Evolutionary conservation across 2,113 vertebrate species (phyloP).

Genomic region (Lates calcarifer): DNA sequence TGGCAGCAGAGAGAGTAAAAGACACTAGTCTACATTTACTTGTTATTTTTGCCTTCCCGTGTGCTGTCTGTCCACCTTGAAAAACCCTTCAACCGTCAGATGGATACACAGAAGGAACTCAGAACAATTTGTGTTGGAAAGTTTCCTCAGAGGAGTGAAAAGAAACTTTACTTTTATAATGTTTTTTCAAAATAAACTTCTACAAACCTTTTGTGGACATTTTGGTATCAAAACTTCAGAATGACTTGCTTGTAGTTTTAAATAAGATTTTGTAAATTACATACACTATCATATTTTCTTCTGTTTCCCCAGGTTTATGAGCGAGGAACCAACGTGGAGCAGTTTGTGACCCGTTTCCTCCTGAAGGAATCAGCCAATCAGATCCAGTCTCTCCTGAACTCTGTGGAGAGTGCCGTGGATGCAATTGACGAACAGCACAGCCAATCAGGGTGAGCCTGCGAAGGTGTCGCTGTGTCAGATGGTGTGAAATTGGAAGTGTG

Average conservation of each 20-base stretch:
- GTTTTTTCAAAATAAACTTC: not conserved
- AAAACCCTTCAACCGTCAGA: constrained; percentile 32
- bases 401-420: constrained; percentile 96
- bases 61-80: constrained; percentile 29
- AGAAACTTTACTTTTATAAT: not conserved
- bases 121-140: constrained; percentile 1
- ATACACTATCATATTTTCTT: not conserved
- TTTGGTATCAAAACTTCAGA: not conserved
- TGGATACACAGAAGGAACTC: constrained; percentile 13
- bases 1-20: not conserved
- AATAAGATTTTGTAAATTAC: not conserved
- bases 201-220: not conserved
- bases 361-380: constrained; percentile 97
- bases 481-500: constrained; percentile 23
- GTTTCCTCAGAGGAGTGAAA: constrained; percentile 6
- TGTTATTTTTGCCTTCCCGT: constrained; percentile 16
- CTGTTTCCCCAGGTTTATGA: constrained; percentile 90
- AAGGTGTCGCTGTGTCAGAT: not conserved
- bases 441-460: constrained; percentile 87
- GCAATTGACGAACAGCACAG: constrained; percentile 96
- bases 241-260: not conserved
- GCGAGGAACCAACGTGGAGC: constrained; percentile 93
- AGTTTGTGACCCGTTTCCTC: constrained; percentile 97
- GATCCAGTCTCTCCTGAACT: constrained; percentile 96
- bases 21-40: constrained; percentile 29